Evolutionary conservation across 2,113 vertebrate species (phyloP), one percentile per base, ranked within the genome.

Genomic region (Carollia perspicillata): DNA sequence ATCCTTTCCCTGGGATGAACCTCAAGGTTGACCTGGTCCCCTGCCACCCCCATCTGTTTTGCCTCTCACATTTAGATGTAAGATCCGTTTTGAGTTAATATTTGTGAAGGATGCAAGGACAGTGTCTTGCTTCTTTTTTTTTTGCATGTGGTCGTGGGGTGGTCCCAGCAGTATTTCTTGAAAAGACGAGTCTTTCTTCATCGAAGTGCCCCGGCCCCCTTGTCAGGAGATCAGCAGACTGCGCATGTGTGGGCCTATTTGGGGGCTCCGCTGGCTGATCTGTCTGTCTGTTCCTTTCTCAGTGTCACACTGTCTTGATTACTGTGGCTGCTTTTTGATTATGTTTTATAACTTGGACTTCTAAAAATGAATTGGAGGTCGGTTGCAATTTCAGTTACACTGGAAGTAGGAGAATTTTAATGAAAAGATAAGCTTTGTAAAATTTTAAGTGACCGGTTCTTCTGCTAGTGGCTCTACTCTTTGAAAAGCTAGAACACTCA

Each of bases 371-470:
- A 55, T 69, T 93, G 90, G 22, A 90, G 47, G n/a, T 63, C 68
- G 33, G 60, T 58, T 91, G 23, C 37, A 85, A 93, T 91, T 95
- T 85, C 33, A 84, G 77, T 69, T 90, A 49, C 11, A 40, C 8
- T 85, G 23, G 22, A 88, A 95, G 66, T 16, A 90, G 68, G 28
- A 81, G 6, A 44, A 37, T 96, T 95, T 92, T 87, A 87, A 86
- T 88, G 85, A 88, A 88, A 88, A 40, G 22, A 77, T 47, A 84
- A 84, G 60, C 77, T 37, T 71, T 40, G 20, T 77, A 91, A 72
- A 93, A 86, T 53, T 58, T 80, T 30, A 30, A 51, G 35, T 8
- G 30, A 90, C 42, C 23, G 66, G 93, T 84, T 88, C 78, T 94
- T 95, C 55, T 94, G 65, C 6, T 16, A 69, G 40, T 35, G 16